Evolutionary conservation across 2,888 invertebrate genomes (phyloP), one percentile per base, ranked within the genome.

Genomic region (Melipona bicolor): DNA sequence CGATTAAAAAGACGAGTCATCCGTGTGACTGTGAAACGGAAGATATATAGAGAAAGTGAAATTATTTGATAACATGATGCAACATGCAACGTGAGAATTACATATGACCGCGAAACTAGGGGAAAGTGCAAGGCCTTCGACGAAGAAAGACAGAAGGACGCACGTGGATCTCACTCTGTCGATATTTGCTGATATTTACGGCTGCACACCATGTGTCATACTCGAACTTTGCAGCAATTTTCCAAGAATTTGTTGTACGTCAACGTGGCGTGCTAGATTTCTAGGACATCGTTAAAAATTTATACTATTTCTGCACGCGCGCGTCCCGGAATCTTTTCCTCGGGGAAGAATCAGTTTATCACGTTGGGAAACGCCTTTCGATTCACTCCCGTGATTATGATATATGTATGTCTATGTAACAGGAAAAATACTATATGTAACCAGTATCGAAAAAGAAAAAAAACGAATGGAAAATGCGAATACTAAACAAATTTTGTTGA

Each of bases 121-220:
- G 79, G 72, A 59, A 76, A 54, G 73, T 72, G 61, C 61, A 67
- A 83, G 83, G 68, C 61, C 72, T 80, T 83, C 21, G 24, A n/a
- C 49, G 11, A 71, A 75, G 76, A 83, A 77, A 69, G 83, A 72
- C 72, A 75, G 72, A 83, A 77, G 73, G 83, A 72, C 72, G 52
- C 80, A 80, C 83, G 75, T 80, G 80, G 64, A 64, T 59, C 54
- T 56, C 21, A n/a, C 17, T 24, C 69, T 56, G 52, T 73, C 80
- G 77, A 77, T 77, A 81, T 74, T 74, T 62, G 61, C 77, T 71
- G 43, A 73, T 81, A 83, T 83, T 77, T 83, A 70, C 62, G 43
- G 49, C 65, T 77, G 54, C 70, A 54, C n/a, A 73, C 64, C 83
- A 73, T 74, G 83, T 81, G 83, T 65, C 76, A 19, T 50, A 54